phyloP scores from a whole-genome alignment of 2,888 invertebrate species.

The Diachrysia chrysitis region DNA sequence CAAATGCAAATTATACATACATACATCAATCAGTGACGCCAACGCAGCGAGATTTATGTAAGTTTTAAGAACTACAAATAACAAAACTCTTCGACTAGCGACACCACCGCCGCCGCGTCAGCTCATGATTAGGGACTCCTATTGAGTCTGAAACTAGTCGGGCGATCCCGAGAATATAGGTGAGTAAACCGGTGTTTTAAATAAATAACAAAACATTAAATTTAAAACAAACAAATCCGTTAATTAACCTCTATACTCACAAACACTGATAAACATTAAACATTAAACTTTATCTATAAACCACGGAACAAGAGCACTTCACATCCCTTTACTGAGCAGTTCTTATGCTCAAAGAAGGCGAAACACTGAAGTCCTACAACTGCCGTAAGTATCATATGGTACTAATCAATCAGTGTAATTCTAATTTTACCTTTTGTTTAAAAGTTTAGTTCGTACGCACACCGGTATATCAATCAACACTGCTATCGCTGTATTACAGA shows the following conservation, averaged over 20 bases:
- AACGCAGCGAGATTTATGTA: background rate
- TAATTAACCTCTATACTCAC: background rate
- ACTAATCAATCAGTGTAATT: slow-evolving; percentile 2
- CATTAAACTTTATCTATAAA: background rate
- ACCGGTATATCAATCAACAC: slow-evolving; percentile 6
- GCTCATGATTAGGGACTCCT: no score
- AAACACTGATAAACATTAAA: background rate
- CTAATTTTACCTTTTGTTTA: slow-evolving; percentile 6
- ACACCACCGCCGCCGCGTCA: no score
- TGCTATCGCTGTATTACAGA: background rate
- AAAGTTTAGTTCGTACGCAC: background rate
- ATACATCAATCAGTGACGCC: slow-evolving; percentile 12
- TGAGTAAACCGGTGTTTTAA: no score
- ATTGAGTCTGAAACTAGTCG: no score
- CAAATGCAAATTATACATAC: slow-evolving; percentile 10
- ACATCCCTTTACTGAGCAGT: background rate
- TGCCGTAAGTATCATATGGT: background rate
- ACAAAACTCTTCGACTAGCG: no score
- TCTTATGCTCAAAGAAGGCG: background rate
- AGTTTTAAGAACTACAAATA: no score
- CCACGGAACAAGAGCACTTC: background rate
- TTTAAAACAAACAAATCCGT: no score
- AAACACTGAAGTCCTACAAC: background rate
- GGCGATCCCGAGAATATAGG: no score
- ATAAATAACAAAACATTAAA: no score